Conservation (phyloP, 2,888 invertebrate genomes). For the Meiosimyza platycephala region DNA sequence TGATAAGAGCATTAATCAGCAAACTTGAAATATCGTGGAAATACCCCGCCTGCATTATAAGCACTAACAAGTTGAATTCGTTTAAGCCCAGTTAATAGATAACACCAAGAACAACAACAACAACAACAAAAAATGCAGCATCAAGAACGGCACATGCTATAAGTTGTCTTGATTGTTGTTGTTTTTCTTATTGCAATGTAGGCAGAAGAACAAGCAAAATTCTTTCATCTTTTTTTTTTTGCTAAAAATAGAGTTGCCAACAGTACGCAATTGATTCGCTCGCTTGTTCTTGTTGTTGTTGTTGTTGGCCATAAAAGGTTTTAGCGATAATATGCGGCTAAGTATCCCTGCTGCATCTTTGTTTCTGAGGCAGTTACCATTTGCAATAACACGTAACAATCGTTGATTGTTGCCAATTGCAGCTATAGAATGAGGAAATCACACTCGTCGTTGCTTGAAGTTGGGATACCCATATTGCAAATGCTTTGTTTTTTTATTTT, state of each 20-base stretch:
- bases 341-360: conserved; percentile 6
- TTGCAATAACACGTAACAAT: neutral
- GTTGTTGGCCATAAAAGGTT: conserved; percentile 12
- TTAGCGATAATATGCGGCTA: conserved; percentile 7
- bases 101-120: neutral
- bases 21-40: too few relatives aligned
- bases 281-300: neutral
- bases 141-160: conserved; percentile 1
- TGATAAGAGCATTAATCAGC: too few relatives aligned
- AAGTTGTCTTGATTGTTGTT: too few relatives aligned
- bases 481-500: too few relatives aligned
- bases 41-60: too few relatives aligned
- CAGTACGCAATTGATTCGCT: neutral
- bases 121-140: neutral
- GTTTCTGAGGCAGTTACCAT: neutral
- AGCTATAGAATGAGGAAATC: too few relatives aligned
- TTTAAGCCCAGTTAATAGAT: conserved; percentile 16
- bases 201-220: too few relatives aligned
- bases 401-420: neutral
- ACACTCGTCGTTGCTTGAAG: too few relatives aligned
- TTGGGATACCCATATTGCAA: too few relatives aligned
- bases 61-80: neutral
- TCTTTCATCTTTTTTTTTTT: too few relatives aligned
- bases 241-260: too few relatives aligned
- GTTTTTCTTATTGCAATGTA: too few relatives aligned